A percentile compares a stretch with the other conserved stretches of the same genome.
Conservation (phyloP, 2,113 vertebrate species). For the Lampris incognitus region DNA sequence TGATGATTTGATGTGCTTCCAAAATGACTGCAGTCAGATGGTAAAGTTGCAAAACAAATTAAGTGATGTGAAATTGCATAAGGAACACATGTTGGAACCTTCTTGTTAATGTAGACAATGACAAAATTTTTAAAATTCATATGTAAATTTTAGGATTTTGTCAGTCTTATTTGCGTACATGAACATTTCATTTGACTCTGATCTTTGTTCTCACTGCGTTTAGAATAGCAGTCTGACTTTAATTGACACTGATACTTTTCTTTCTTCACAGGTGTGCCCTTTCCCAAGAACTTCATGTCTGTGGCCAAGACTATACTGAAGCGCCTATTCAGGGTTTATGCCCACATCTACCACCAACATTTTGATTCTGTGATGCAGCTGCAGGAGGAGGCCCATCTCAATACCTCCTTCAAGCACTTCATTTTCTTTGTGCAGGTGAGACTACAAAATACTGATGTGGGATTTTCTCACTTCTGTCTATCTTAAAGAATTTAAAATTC, state of each 20-base stretch:
- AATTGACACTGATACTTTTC: background rate
- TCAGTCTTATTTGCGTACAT: too few species aligned
- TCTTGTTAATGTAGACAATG: too few species aligned
- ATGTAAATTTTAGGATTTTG: too few species aligned
- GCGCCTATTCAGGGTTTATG: constrained; percentile 94
- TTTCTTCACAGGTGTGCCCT: constrained; percentile 87
- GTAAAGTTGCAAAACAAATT: too few species aligned
- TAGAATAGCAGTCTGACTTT: background rate
- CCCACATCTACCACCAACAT: constrained; percentile 98
- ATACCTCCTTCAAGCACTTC: constrained; percentile 99
- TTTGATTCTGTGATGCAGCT: constrained; percentile 96
- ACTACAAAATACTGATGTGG: background rate
- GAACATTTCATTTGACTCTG: too few species aligned
- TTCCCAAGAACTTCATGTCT: constrained; percentile 98
- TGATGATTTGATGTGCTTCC: too few species aligned
- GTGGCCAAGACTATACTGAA: constrained; percentile 98
- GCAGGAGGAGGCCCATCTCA: constrained; percentile 97
- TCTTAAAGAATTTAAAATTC: background rate
- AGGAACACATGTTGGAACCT: too few species aligned
- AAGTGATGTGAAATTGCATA: too few species aligned
- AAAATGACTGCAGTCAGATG: too few species aligned
- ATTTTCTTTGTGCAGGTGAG: constrained; percentile 97
- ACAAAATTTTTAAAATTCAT: too few species aligned
- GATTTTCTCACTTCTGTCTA: background rate
- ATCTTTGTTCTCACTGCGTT: too few species aligned